Conservation (phyloP, 2,797 vertebrate genomes). For the Coluber constrictor region DNA sequence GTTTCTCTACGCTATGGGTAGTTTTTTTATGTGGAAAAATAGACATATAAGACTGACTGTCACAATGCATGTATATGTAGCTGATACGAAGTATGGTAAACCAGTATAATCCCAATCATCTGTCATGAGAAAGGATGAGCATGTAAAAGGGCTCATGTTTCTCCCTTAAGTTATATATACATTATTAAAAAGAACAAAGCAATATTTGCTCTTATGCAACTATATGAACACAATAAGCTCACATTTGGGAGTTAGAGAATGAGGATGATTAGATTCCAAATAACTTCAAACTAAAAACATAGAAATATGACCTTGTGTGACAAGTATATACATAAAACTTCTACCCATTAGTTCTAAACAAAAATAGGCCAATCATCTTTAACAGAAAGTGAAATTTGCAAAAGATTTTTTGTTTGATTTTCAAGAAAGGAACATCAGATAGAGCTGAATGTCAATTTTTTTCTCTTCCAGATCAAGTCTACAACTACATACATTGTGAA, state of each 20-base stretch:
- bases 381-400: background rate
- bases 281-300: background rate
- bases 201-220: background rate
- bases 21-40: background rate
- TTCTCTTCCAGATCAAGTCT: background rate
- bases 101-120: background rate
- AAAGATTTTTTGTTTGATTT: background rate
- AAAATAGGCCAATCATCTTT: background rate
- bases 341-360: background rate
- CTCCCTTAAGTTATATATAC: background rate
- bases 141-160: background rate
- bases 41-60: background rate
- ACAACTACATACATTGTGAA: background rate
- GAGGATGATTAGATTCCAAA: background rate
- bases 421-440: background rate
- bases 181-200: background rate
- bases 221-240: background rate
- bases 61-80: background rate
- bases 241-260: background rate
- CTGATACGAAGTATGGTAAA: background rate
- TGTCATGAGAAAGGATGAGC: too few species aligned
- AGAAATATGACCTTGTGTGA: background rate
- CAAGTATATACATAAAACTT: background rate
- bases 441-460: background rate
- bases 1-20: too few species aligned